Evolutionary conservation across 2,797 vertebrate genomes (phyloP).

Genomic region (Phaenicophaeus curvirostris): DNA sequence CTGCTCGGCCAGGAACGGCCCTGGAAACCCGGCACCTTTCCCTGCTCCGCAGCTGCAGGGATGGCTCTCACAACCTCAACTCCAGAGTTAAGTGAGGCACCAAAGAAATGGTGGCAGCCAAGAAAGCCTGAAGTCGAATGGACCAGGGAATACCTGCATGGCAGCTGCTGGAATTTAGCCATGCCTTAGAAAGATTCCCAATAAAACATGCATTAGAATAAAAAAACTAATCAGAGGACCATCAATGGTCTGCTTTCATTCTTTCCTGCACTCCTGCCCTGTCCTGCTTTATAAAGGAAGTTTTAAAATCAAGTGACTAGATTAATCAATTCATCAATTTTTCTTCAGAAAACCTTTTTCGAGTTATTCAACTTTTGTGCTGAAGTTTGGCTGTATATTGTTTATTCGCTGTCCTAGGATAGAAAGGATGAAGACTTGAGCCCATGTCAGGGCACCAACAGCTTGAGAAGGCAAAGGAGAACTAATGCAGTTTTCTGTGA

Average conservation of each 20-base stretch:
- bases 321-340: background rate
- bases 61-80: no score
- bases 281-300: background rate
- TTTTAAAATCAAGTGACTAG: background rate
- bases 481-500: constrained; percentile 13
- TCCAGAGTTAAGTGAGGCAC: no score
- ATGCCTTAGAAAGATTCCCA: background rate
- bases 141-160: background rate
- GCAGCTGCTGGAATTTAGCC: background rate
- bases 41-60: no score
- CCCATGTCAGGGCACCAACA: background rate
- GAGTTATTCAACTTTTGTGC: background rate
- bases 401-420: background rate
- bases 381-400: background rate
- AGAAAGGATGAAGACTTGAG: background rate
- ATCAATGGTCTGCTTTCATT: background rate
- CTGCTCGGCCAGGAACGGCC: background rate
- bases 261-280: fast-evolving
- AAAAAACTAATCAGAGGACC: background rate
- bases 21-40: background rate
- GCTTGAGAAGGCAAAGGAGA: constrained; percentile 13
- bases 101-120: no score
- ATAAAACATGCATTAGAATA: background rate
- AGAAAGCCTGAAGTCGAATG: background rate
- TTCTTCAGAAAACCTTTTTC: background rate